These are phyloP conservation scores for Neuroterus valhalla DNA, from an alignment of 1,140 invertebrate species.

Conservation along the genomic window DNA sequence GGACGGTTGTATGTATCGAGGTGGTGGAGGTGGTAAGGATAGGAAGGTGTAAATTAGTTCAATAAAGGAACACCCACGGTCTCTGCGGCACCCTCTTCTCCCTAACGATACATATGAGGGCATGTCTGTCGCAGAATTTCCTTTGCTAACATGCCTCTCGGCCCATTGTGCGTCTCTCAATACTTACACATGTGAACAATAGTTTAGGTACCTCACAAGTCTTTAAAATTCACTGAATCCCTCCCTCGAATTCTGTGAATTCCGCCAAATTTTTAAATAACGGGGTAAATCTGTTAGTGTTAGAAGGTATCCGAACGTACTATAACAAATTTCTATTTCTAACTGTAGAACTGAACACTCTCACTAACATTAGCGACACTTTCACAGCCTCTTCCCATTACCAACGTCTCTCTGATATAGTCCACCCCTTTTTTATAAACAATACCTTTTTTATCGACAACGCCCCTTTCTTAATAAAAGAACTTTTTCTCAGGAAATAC, in stretches of 20 bases:
- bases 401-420: too few species aligned
- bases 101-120: conserved; percentile 52
- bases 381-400: too few species aligned
- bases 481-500: too few species aligned
- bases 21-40: conserved; percentile 55
- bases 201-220: conserved; percentile 1
- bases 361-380: too few species aligned
- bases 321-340: too few species aligned
- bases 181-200: conserved; percentile 34
- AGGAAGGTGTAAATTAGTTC: conserved; percentile 66
- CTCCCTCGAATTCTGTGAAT: not conserved
- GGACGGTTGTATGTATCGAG: conserved; percentile 51
- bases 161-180: conserved; percentile 36
- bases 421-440: too few species aligned
- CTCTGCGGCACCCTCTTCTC: conserved; percentile 48
- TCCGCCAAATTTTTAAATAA: too few species aligned
- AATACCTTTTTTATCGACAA: too few species aligned
- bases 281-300: too few species aligned
- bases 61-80: conserved; percentile 70
- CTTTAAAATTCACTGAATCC: conserved; percentile 16
- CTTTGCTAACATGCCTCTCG: conserved; percentile 42
- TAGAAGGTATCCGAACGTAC: too few species aligned
- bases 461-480: too few species aligned
- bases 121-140: conserved; percentile 50
- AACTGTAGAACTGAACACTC: too few species aligned